phyloP scores from a whole-genome alignment of 2,797 vertebrate species.

The Myotis vivesi region DNA sequence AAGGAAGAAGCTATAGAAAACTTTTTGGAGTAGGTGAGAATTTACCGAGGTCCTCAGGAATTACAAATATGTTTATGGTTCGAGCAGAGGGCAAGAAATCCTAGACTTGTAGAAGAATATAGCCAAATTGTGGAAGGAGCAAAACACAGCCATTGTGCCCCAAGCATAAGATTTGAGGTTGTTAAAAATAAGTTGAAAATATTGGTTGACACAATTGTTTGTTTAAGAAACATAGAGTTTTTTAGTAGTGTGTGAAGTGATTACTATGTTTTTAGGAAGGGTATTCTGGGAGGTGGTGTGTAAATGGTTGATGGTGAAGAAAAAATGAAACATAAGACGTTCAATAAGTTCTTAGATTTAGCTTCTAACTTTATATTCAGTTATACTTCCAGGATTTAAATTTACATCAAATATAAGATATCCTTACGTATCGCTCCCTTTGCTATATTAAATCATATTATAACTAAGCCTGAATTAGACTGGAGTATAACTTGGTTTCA shows the following conservation, averaged over 20 bases:
- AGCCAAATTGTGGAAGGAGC: background rate
- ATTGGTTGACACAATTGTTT: background rate
- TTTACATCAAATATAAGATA: background rate
- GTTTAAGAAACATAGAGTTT: background rate
- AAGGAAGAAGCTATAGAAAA: background rate
- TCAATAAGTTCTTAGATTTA: background rate
- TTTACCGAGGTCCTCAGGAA: background rate
- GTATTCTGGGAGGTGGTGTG: background rate
- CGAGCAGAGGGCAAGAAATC: background rate
- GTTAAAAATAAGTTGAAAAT: slow-evolving; percentile 30
- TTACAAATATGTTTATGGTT: background rate
- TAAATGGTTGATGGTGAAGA: background rate
- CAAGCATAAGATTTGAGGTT: background rate
- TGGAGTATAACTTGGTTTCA: background rate
- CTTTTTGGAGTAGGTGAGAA: background rate
- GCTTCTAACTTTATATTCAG: background rate
- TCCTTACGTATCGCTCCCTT: background rate
- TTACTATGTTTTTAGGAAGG: background rate
- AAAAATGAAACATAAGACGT: background rate
- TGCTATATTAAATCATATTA: slow-evolving; percentile 10
- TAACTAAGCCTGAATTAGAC: background rate
- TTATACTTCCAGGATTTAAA: background rate
- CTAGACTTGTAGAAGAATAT: background rate
- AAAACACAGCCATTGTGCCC: background rate
- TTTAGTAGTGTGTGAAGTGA: background rate